These are phyloP conservation scores for Nomada ruficornis DNA, from an alignment of 2,888 invertebrate genomes.

Conservation along the genomic window DNA sequence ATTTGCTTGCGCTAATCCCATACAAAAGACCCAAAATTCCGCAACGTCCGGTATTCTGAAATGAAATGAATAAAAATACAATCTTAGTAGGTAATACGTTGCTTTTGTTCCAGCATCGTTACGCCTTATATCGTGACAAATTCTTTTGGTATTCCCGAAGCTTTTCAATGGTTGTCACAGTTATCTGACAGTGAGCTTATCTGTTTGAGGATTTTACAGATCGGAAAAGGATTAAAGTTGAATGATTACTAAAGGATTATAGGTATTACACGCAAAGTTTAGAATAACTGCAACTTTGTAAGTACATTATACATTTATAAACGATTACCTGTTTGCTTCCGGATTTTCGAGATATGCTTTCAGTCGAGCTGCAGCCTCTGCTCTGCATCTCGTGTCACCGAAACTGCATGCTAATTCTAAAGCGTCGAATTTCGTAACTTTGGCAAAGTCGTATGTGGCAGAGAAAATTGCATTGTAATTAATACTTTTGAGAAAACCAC, in stretches of 20 bases:
- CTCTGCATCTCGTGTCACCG: conserved; percentile 55
- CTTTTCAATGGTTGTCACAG: no score
- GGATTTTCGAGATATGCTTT: conserved; percentile 51
- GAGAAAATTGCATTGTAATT: conserved; percentile 54
- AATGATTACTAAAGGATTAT: no score
- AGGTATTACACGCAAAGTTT: not conserved
- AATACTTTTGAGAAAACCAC: conserved; percentile 47
- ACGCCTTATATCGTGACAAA: no score
- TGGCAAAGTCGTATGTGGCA: conserved; percentile 41
- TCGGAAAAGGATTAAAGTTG: no score
- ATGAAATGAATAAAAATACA: no score
- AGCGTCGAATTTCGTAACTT: conserved; percentile 38
- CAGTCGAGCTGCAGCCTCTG: conserved; percentile 56
- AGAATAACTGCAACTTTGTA: not conserved
- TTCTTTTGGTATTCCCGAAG: no score
- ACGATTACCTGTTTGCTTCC: conserved; percentile 26
- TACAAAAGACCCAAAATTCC: conserved; percentile 82
- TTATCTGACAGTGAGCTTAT: no score
- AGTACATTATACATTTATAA: not conserved
- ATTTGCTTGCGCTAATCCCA: conserved; percentile 79
- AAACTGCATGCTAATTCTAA: conserved; percentile 60
- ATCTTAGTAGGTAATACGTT: no score
- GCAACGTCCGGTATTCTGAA: conserved; percentile 3
- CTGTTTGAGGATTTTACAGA: no score
- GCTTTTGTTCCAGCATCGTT: no score